These are phyloP conservation scores for Spizaetus ornatus DNA, from an alignment of 2,113 vertebrate genomes.

Conservation along the genomic window DNA sequence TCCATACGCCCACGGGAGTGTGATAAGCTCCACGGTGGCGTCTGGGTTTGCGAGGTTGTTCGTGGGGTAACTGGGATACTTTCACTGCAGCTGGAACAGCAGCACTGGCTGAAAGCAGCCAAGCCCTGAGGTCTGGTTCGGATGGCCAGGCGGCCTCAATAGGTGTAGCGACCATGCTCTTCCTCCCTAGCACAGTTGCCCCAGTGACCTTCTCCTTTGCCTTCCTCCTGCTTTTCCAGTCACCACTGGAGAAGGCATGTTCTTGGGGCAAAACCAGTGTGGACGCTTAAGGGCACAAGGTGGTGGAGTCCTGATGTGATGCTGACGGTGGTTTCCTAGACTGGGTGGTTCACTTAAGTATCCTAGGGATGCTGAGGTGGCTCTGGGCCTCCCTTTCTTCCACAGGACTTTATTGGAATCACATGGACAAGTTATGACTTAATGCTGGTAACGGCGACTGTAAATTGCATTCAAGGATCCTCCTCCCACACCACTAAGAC, in stretches of 20 bases:
- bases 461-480: neutral
- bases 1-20: neutral
- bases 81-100: neutral
- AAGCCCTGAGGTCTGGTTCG: neutral
- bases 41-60: neutral
- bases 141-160: neutral
- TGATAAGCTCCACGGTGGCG: fast-evolving
- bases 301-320: neutral
- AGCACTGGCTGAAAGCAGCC: neutral
- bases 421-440: neutral
- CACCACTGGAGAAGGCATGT: neutral
- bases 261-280: neutral
- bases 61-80: neutral
- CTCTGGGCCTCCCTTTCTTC: neutral
- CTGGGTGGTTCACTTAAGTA: neutral
- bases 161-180: neutral
- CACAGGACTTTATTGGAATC: neutral
- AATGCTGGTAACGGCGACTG: neutral
- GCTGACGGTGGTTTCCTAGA: neutral
- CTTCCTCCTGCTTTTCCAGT: neutral
- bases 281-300: neutral
- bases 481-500: neutral
- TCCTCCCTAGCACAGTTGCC: fast-evolving
- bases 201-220: neutral
- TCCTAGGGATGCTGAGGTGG: neutral